Conservation (phyloP, 2,888 invertebrate genomes). For the Lasioglossum vierecki region DNA sequence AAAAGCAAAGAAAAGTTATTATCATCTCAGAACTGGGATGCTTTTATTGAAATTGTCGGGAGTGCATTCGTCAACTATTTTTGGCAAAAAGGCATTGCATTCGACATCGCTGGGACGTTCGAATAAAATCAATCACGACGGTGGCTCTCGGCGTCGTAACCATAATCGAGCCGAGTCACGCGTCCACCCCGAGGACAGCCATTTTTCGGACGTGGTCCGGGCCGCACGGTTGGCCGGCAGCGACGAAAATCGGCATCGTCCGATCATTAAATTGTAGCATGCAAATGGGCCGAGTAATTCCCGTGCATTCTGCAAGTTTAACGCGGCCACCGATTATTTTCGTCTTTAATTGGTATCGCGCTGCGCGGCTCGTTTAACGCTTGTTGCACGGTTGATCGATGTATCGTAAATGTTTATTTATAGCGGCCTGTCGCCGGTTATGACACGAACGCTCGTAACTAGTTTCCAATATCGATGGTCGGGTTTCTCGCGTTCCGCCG, state of each 20-base stretch:
- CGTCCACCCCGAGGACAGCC: background rate
- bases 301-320: conserved; percentile 18
- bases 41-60: background rate
- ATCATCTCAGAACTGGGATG: background rate
- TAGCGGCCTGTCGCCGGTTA: conserved; percentile 55
- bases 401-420: conserved; percentile 60
- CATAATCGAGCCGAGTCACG: conserved; percentile 39
- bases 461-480: conserved; percentile 49
- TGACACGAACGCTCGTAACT: conserved; percentile 53
- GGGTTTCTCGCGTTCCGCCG: conserved; percentile 24
- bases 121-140: background rate
- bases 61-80: background rate
- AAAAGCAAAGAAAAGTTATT: background rate
- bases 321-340: conserved; percentile 43
- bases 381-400: conserved; percentile 56
- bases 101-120: background rate
- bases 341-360: conserved; percentile 59
- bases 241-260: background rate
- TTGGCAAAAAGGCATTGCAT: background rate
- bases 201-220: background rate
- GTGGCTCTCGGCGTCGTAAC: background rate
- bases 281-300: conserved; percentile 29
- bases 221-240: background rate
- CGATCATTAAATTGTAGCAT: conserved; percentile 44
- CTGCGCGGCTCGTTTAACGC: conserved; percentile 59